Evolutionary conservation across 2,888 invertebrate species (phyloP), one percentile per base, ranked within the genome.

Genomic region (Cenopis cana): DNA sequence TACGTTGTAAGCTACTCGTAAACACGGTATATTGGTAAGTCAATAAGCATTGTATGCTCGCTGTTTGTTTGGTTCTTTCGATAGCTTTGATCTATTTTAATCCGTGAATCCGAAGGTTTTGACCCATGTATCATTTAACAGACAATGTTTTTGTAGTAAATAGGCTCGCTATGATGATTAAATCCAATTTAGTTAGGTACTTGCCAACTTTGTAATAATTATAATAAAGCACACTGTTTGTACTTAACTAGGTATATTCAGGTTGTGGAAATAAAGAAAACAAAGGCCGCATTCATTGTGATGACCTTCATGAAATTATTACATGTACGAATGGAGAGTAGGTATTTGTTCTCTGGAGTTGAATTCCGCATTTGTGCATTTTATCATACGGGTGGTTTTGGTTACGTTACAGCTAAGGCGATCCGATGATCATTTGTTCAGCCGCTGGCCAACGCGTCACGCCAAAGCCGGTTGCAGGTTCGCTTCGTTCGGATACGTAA

Each of bases 51-150:
- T 33, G 33, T 33, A 33, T 5, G 17, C 12, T 46, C 33, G 14
- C 38, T 54, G 46, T 61, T 55, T 55, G 33, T 33, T 36, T 12
- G 20, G 49, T 49, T 56, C 52, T 59, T 68, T 49, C 38, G 49
- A 59, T 52, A 54, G 38, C 41, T 60, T 52, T 62, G 55, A 57
- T 62, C 46, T 61, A 55, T 55, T 54, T 36, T 54, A 61, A 14
- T 29, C 55, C n/a, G 33, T 38, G 62, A 64, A 56, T 69, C 49
- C 38, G 50, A n/a, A 62, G 49, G 69, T 56, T 62, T 68, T 57
- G 69, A 69, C 69, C 69, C 62, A 69, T 69, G 38, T 64, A 56
- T 49, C 50, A n/a, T 62, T 17, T 57, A 69, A 62, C 69, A 56
- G 57, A 69, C 69, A 56, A 18, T 38, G 50, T 69, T 62, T 69